Evolutionary conservation across 2,888 invertebrate genomes (phyloP), one percentile per base, ranked within the genome.

Genomic region (Andrena marginata): DNA sequence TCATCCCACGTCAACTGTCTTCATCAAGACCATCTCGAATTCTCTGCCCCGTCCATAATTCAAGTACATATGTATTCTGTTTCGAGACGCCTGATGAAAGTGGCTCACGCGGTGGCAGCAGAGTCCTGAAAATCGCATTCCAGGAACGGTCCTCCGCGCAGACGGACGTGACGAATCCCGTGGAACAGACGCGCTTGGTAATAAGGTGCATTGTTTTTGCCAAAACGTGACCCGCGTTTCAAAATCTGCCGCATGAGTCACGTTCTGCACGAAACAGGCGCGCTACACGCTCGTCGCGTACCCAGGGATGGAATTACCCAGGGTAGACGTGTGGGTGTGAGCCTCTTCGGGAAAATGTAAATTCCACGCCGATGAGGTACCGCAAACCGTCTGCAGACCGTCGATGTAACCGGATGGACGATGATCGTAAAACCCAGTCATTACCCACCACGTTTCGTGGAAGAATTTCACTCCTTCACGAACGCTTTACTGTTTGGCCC

Each of bases 141-240:
- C 16, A 13, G 48, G 60, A 64, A 68, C 23, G 29, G 23, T 42
- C 10, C 69, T 10, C 31, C 69, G 48, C 51, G 42, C 54, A 26
- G 16, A 48, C 51, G 73, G 23, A 76, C 69, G 70, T 68, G 70
- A 64, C 71, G 70, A 80, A 82, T 85, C 51, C 71, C 69, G 62
- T 20, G 65, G 69, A 48, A 33, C 20, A 72, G 67, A 65, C 68
- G 63, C 80, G 70, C 81, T 87, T 78, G 82, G 81, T 82, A 87
- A 88, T 87, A 90, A 87, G 86, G 82, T 64, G 74, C 84, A 89
- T 89, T 89, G 89, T 89, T 90, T 88, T 89, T 89, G 89, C 89
- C 90, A 90, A 90, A 89, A 90, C 82, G 84, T 82, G 88, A 86
- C 79, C 56, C 85, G 86, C 77, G 83, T 91, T 90, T 90, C 89